Conservation (phyloP, 1,140 invertebrate species). For the Paraescarpia echinospica region DNA sequence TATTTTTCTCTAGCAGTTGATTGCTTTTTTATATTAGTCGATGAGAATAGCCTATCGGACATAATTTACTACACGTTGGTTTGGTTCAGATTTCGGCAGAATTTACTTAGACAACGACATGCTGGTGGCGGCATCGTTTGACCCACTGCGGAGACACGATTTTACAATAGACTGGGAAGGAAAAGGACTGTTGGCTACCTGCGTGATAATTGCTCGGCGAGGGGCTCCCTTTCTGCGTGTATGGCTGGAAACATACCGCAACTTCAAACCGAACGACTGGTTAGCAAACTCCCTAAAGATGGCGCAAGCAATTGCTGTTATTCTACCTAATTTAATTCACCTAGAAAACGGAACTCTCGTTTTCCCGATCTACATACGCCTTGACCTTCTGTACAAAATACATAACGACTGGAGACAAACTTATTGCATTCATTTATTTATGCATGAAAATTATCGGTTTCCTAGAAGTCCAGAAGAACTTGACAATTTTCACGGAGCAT, state of each 20-base stretch:
- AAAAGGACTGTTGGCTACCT: not conserved
- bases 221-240: not conserved
- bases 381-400: not conserved
- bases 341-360: not conserved
- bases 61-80: too few relatives aligned
- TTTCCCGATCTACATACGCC: not conserved
- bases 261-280: not conserved
- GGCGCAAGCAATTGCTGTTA: not conserved
- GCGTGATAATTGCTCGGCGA: not conserved
- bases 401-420: not conserved
- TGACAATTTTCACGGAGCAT: not conserved
- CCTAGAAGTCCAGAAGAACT: not conserved
- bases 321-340: not conserved
- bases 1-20: too few relatives aligned
- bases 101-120: not conserved
- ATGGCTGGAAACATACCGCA: not conserved
- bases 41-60: too few relatives aligned
- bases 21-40: too few relatives aligned
- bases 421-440: not conserved
- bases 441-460: not conserved
- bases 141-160: not conserved
- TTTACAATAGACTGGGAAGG: not conserved
- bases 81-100: not conserved
- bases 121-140: not conserved
- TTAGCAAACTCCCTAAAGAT: not conserved